These are phyloP conservation scores for Lutraria rhynchaena DNA, from an alignment of 1,140 invertebrate genomes.

Conservation along the genomic window DNA sequence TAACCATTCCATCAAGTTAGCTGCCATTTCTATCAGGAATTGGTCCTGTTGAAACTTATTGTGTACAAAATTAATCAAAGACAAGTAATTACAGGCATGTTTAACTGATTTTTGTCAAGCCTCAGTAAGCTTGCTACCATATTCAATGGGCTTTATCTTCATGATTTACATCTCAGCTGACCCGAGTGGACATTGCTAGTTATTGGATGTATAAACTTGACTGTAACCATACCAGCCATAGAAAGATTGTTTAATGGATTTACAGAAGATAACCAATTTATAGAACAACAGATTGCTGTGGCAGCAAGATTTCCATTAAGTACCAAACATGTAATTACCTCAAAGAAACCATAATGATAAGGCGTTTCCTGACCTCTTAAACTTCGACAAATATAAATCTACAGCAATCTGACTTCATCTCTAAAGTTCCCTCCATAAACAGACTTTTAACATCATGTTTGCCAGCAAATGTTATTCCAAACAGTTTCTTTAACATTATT, in stretches of 20 bases:
- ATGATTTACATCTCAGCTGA: slow-evolving; percentile 20
- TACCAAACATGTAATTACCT: slow-evolving; percentile 35
- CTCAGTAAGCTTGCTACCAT: slow-evolving; percentile 14
- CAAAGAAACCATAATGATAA: slow-evolving; percentile 37
- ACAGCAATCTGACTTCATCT: no score
- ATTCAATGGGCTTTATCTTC: slow-evolving; percentile 9
- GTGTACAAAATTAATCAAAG: slow-evolving; percentile 37
- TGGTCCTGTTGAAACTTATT: slow-evolving; percentile 21
- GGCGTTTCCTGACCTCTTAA: no score
- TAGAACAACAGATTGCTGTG: slow-evolving; percentile 31
- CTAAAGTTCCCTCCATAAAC: no score
- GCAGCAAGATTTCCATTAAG: slow-evolving; percentile 29
- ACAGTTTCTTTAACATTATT: no score
- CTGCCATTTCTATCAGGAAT: not conserved
- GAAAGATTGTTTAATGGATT: slow-evolving; percentile 14
- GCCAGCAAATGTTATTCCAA: no score
- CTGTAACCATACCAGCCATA: no score
- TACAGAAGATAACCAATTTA: slow-evolving; percentile 33
- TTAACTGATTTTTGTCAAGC: slow-evolving; percentile 30
- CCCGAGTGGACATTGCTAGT: slow-evolving; percentile 13
- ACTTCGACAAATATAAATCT: no score
- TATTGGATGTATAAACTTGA: slow-evolving; percentile 14
- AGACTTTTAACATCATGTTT: no score
- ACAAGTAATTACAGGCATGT: slow-evolving; percentile 21
- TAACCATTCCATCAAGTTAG: no score